Evolutionary conservation across 2,888 invertebrate genomes (phyloP), one percentile per base, ranked within the genome.

Genomic region (Phasia obesa): DNA sequence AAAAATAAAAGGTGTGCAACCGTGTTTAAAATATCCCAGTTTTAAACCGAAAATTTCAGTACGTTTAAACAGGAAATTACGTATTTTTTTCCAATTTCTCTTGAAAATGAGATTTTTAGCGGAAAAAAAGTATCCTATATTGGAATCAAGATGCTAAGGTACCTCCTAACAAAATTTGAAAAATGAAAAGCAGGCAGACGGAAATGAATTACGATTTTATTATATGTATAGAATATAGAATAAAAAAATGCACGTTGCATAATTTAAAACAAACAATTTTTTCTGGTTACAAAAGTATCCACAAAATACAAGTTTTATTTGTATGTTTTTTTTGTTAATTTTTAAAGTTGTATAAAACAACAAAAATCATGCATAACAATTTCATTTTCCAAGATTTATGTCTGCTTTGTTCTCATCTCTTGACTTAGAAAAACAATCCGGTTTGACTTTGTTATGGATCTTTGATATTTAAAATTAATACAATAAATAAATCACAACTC

Each of bases 391-490:
- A 51, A 83, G 62, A 76, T 79, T 78, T 65, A 78, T 70, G 64
- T 59, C 59, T 55, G 70, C 53, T 75, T 78, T 75, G 70, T 83
- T 83, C 79, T 82, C 75, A 62, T 62, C 67, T 74, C 27, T 60
- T 67, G 70, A 60, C n/a, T 53, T 31, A 27, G 31, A 79, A 62
- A 71, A 79, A 71, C 65, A 79, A 83, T 76, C 79, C 79, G 83
- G 79, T 83, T 83, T 83, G 70, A 23, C 60, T 71, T 71, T 55
- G 31, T 27, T 31, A 74, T 78, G 73, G 51, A 79, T 49, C 71
- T 79, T 83, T 83, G 83, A 79, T 83, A 83, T 83, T 83, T 83
- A 70, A 53, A 64, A 71, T 15, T 42, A 60, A 21, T 47, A 53
- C 9, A 70, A 27, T 47, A 53, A 51, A 76, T 15, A 31, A 60